These are phyloP conservation scores for Andrena flavipes DNA, from an alignment of 2,888 invertebrate species.

Conservation along the genomic window DNA sequence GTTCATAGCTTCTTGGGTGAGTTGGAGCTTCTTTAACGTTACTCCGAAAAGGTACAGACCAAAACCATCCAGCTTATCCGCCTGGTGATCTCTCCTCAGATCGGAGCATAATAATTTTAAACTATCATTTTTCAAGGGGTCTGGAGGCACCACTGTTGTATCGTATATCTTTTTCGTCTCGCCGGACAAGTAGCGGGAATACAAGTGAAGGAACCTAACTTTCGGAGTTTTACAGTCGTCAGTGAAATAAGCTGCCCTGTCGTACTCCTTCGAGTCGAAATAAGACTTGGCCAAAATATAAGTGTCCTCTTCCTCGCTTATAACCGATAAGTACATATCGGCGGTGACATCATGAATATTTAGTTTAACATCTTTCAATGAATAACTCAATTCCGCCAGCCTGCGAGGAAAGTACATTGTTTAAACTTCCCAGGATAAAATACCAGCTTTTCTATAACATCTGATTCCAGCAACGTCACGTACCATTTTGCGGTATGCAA, in stretches of 20 bases:
- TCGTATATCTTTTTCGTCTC: constrained; percentile 96
- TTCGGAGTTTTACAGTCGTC: constrained; percentile 90
- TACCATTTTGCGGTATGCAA: constrained; percentile 93
- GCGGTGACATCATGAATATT: constrained; percentile 85
- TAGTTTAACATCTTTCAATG: constrained; percentile 89
- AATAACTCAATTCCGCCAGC: constrained; percentile 93
- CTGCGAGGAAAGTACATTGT: constrained; percentile 76
- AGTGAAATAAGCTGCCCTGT: constrained; percentile 93
- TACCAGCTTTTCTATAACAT: not conserved
- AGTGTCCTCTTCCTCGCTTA: constrained; percentile 89
- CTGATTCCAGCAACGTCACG: constrained; percentile 61
- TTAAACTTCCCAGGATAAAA: not conserved
- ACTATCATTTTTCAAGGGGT: constrained; percentile 85
- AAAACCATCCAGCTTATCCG: constrained; percentile 93
- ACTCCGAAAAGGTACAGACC: constrained; percentile 95
- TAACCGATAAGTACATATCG: constrained; percentile 85
- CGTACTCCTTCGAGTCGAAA: constrained; percentile 96
- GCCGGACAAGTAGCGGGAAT: constrained; percentile 94
- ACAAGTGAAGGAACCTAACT: constrained; percentile 93
- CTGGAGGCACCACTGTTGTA: constrained; percentile 89
- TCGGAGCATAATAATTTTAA: constrained; percentile 87
- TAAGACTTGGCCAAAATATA: constrained; percentile 94
- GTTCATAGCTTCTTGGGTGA: constrained; percentile 91
- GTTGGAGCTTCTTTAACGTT: constrained; percentile 94
- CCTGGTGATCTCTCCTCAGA: constrained; percentile 87